These are phyloP conservation scores for Aelia acuminata DNA, from an alignment of 2,888 invertebrate species.

Conservation along the genomic window DNA sequence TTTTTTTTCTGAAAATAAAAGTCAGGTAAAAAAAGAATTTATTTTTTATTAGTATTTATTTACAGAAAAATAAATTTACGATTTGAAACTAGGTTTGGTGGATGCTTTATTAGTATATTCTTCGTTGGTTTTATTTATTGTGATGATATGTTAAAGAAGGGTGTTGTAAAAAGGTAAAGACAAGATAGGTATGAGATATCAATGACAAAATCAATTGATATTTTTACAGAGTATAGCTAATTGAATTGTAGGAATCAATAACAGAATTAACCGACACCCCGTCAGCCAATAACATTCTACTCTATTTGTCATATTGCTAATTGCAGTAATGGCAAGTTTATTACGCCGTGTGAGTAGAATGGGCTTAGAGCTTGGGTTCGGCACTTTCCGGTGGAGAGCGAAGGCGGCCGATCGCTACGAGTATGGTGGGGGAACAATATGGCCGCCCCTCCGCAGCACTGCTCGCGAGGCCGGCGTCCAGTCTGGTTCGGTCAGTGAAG, in stretches of 20 bases:
- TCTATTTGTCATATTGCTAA: constrained; percentile 31
- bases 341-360: not conserved
- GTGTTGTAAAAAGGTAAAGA: too few relatives aligned
- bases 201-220: not conserved
- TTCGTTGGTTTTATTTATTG: too few relatives aligned
- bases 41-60: too few relatives aligned
- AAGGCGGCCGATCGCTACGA: constrained; percentile 45
- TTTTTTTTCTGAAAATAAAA: too few relatives aligned
- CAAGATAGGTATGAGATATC: too few relatives aligned
- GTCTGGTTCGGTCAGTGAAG: constrained; percentile 44
- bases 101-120: too few relatives aligned
- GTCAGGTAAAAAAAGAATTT: too few relatives aligned
- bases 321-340: constrained; percentile 24
- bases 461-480: constrained; percentile 36
- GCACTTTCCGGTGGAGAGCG: not conserved
- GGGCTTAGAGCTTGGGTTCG: not conserved
- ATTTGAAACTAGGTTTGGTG: too few relatives aligned
- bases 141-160: too few relatives aligned
- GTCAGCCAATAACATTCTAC: constrained; percentile 1
- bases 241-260: not conserved
- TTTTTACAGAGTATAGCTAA: not conserved
- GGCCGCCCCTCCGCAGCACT: constrained; percentile 38
- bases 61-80: too few relatives aligned
- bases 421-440: constrained; percentile 54
- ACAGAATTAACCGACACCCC: not conserved